Percentiles rank a stretch among this genome's conserved stretches.
Evolutionary conservation across 2,113 vertebrate genomes (phyloP).

Genomic region (Brachirus orientalis): DNA sequence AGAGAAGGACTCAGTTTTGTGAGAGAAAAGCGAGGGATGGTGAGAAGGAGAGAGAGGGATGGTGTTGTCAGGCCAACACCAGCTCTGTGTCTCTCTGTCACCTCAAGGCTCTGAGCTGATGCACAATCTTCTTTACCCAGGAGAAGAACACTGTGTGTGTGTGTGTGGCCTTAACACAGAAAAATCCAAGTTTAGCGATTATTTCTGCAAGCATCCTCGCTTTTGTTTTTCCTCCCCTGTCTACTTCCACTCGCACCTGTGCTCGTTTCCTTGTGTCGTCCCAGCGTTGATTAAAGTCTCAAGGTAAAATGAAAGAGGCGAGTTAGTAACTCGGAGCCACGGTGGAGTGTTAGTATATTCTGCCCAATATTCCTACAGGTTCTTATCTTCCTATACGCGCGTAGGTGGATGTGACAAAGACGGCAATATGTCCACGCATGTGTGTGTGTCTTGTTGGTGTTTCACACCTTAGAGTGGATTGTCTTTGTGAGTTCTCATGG

Average conservation of each 20-base stretch:
- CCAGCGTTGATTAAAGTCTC: background rate
- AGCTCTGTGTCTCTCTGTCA: slow-evolving; percentile 55
- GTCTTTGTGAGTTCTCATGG: slow-evolving; percentile 14
- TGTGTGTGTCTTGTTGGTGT: slow-evolving; percentile 32
- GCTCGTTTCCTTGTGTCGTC: background rate
- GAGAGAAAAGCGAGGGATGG: background rate
- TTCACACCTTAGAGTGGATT: slow-evolving; percentile 10
- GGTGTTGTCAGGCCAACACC: slow-evolving; percentile 63
- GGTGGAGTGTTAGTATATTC: background rate
- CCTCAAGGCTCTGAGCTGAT: slow-evolving; percentile 55
- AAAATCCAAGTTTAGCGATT: slow-evolving; percentile 2
- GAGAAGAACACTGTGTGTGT: slow-evolving; percentile 19
- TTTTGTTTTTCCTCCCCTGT: background rate
- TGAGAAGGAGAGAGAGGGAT: background rate
- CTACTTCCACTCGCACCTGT: background rate
- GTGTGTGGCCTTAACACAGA: background rate
- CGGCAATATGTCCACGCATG: slow-evolving; percentile 53
- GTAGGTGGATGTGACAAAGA: slow-evolving; percentile 65
- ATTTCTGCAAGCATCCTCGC: slow-evolving; percentile 2
- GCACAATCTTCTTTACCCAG: slow-evolving; percentile 45
- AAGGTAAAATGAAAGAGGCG: background rate
- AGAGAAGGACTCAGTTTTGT: slow-evolving; percentile 3
- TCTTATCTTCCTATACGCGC: slow-evolving; percentile 19
- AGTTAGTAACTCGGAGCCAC: background rate
- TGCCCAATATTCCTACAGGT: slow-evolving; percentile 11